Conservation (phyloP, 2,113 vertebrate species). For the Sceloporus tristichus region DNA sequence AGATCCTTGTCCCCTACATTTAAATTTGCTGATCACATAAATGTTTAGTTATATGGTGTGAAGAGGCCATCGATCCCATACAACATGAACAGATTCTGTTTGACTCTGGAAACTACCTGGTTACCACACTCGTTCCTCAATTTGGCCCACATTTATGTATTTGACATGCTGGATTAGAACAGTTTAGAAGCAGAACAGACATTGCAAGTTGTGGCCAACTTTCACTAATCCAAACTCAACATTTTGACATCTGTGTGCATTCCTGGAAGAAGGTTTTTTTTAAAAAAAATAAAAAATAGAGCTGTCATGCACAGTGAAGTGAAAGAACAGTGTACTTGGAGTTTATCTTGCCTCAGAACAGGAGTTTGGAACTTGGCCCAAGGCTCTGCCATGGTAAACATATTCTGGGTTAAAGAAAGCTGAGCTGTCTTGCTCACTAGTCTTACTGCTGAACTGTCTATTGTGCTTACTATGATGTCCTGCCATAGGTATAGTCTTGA, state of each 20-base stretch:
- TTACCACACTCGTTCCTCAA: not conserved
- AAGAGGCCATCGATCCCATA: not conserved
- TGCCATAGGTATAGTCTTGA: too few relatives aligned
- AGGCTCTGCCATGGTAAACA: not conserved
- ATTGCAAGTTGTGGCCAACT: not conserved
- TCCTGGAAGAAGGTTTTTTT: too few relatives aligned
- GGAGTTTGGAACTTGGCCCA: not conserved
- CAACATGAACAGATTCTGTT: not conserved
- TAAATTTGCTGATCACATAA: not conserved
- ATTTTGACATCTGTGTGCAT: not conserved
- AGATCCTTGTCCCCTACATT: not conserved
- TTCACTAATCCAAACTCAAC: not conserved
- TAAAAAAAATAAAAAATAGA: too few relatives aligned
- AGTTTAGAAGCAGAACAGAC: not conserved
- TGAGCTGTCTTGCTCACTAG: not conserved
- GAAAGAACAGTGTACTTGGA: not conserved
- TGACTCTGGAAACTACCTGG: not conserved
- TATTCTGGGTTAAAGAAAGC: not conserved
- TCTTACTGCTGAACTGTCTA: not conserved
- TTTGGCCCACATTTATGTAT: not conserved
- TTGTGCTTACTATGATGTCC: not conserved
- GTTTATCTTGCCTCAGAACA: not conserved
- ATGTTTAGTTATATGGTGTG: not conserved
- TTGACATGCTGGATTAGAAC: not conserved
- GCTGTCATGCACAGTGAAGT: not conserved